These are phyloP conservation scores for Sphaerophoria taeniata DNA, from an alignment of 2,888 invertebrate genomes.

Conservation along the genomic window DNA sequence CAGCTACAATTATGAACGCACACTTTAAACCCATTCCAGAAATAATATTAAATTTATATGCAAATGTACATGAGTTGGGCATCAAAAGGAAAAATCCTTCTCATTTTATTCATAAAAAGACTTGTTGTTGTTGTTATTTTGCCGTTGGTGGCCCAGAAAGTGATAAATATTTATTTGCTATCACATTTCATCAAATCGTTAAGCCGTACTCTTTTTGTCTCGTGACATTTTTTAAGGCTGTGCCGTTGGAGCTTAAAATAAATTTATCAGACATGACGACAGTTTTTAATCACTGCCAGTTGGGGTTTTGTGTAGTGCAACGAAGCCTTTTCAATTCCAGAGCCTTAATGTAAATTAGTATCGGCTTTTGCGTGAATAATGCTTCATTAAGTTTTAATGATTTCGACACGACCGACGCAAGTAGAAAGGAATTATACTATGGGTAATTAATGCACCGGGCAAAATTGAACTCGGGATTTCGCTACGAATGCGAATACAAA, in stretches of 20 bases:
- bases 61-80: conserved; percentile 8
- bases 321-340: conserved; percentile 26
- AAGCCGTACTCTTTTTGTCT: conserved; percentile 19
- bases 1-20: conserved; percentile 8
- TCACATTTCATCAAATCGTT: conserved; percentile 37
- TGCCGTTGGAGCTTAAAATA: conserved; percentile 31
- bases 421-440: neutral
- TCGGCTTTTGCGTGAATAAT: conserved; percentile 27
- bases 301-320: neutral
- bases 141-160: conserved; percentile 15
- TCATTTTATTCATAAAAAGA: neutral
- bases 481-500: neutral
- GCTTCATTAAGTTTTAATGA: conserved; percentile 17
- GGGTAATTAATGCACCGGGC: neutral
- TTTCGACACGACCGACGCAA: neutral
- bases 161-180: conserved; percentile 41
- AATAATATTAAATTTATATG: conserved; percentile 32
- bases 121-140: no score
- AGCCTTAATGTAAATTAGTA: conserved; percentile 30
- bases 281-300: conserved; percentile 37
- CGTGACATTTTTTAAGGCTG: conserved; percentile 35
- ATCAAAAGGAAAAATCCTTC: conserved; percentile 35
- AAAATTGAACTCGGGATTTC: neutral
- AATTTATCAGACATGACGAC: conserved; percentile 41
- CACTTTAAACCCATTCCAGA: conserved; percentile 12